Conservation (phyloP, 2,113 vertebrate species). For the Bubalus kerabau region DNA sequence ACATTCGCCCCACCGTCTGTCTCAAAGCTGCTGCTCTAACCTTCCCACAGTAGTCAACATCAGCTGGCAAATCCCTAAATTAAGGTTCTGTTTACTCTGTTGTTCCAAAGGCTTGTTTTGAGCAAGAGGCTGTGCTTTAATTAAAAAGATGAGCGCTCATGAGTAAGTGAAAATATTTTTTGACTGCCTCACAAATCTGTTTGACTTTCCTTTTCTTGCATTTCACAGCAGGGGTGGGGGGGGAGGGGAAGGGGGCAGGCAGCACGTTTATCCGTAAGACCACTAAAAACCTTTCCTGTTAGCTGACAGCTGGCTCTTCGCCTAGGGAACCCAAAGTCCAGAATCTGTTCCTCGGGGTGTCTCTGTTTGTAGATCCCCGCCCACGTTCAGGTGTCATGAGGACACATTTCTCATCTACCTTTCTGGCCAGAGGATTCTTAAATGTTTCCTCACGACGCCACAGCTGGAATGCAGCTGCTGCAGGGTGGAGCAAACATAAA, state of each 20-base stretch:
- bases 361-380: neutral
- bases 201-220: constrained; percentile 3
- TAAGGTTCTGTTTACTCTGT: constrained; percentile 24
- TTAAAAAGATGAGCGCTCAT: constrained; percentile 26
- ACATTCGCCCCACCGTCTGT: neutral
- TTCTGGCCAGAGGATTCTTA: constrained; percentile 23
- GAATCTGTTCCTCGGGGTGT: neutral
- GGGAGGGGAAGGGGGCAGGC: neutral
- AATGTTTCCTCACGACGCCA: constrained; percentile 12
- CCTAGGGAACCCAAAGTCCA: neutral
- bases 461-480: constrained; percentile 70
- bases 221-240: neutral
- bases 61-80: neutral
- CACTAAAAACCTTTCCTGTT: neutral
- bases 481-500: neutral
- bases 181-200: constrained; percentile 2
- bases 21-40: neutral
- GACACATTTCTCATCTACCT: constrained; percentile 35
- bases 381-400: neutral
- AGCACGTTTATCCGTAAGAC: neutral
- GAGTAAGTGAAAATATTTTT: constrained; percentile 46
- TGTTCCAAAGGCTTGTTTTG: constrained; percentile 28
- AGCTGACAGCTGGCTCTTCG: neutral
- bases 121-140: constrained; percentile 24
- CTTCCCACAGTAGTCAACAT: neutral